These are phyloP conservation scores for Dromiciops gliroides DNA, from an alignment of 2,113 vertebrate genomes.

Conservation along the genomic window DNA sequence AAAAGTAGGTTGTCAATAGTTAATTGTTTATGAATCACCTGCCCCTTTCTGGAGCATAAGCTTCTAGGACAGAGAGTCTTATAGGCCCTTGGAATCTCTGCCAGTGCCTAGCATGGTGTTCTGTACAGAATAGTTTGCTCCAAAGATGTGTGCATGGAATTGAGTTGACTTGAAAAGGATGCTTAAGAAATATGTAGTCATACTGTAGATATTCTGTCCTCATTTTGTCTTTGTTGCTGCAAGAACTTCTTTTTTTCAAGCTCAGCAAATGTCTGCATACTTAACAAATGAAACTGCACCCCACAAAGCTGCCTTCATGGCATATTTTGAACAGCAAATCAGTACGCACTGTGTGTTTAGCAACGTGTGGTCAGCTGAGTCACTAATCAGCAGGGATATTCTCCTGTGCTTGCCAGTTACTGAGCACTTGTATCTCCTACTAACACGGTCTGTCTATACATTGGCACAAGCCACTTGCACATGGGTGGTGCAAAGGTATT, in stretches of 20 bases:
- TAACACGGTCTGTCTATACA: constrained; percentile 3
- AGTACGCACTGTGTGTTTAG: neutral
- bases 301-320: constrained; percentile 16
- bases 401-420: constrained; percentile 4
- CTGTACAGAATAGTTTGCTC: neutral
- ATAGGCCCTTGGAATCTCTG: neutral
- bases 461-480: constrained; percentile 41
- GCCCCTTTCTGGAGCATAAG: neutral
- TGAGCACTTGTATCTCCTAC: constrained; percentile 46
- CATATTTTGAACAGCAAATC: constrained; percentile 6
- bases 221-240: neutral
- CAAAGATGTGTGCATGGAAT: neutral
- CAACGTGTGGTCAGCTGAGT: constrained; percentile 23
- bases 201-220: constrained; percentile 7
- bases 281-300: constrained; percentile 14
- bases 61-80: neutral
- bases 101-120: neutral
- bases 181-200: neutral
- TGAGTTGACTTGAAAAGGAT: neutral
- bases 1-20: neutral
- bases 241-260: constrained; percentile 8
- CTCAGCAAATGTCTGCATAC: constrained; percentile 23
- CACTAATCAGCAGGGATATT: constrained; percentile 38
- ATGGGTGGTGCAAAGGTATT: neutral
- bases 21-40: neutral